These are phyloP conservation scores for Dasyornis broadbenti DNA, from an alignment of 2,113 vertebrate species.

Conservation along the genomic window DNA sequence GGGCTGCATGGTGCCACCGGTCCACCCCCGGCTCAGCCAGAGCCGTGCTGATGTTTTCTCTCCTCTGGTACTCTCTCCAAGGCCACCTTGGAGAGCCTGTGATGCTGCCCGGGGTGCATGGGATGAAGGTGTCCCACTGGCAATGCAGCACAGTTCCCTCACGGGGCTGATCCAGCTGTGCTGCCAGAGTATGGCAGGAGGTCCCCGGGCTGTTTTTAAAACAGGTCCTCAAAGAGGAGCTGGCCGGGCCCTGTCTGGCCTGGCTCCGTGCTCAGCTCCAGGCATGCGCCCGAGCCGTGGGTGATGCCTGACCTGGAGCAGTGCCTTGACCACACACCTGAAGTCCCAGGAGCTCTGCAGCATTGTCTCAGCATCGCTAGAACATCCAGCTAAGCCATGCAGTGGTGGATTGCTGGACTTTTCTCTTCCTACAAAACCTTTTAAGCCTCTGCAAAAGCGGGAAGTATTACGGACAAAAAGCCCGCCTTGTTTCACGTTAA, in stretches of 20 bases:
- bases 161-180: not conserved
- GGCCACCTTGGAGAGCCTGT: fast-evolving
- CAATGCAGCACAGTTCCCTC: fast-evolving
- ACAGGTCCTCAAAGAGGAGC: not conserved
- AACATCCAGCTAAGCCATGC: not conserved
- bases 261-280: not conserved
- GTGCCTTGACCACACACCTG: fast-evolving
- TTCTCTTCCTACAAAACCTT: not conserved
- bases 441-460: not conserved
- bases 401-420: not conserved
- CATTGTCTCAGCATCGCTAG: not conserved
- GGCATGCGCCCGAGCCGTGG: fast-evolving
- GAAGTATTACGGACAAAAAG: not conserved
- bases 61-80: not conserved
- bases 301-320: not conserved
- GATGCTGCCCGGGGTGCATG: fast-evolving
- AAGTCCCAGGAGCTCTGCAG: fast-evolving
- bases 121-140: fast-evolving
- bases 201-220: not conserved
- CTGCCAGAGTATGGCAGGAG: not conserved
- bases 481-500: slow-evolving; percentile 7
- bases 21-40: not conserved
- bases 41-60: fast-evolving
- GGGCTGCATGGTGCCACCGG: not conserved
- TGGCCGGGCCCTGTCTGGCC: not conserved